Evolutionary conservation across 2,113 vertebrate species (phyloP).

Genomic region (Oenanthe oenanthe): DNA sequence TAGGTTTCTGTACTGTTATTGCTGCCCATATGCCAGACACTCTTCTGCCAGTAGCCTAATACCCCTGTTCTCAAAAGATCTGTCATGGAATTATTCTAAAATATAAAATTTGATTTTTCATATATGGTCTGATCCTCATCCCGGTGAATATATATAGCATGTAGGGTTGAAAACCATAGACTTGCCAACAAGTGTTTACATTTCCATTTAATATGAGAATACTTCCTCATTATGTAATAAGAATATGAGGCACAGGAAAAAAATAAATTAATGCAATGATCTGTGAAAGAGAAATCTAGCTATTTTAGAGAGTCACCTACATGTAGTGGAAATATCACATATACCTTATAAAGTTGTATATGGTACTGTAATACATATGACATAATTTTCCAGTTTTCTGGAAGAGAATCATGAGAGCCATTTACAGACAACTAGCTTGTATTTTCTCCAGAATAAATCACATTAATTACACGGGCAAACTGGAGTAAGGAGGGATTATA

Average conservation of each 20-base stretch:
- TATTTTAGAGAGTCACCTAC: neutral
- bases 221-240: neutral
- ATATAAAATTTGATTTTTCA: neutral
- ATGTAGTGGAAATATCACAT: neutral
- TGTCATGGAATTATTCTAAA: neutral
- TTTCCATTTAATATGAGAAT: neutral
- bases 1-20: neutral
- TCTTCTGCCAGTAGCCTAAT: neutral
- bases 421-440: neutral
- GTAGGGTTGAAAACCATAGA: neutral
- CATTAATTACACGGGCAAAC: neutral
- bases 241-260: neutral
- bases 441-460: neutral
- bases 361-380: neutral
- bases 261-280: neutral
- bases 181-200: neutral
- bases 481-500: slow-evolving; percentile 17
- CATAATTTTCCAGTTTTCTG: neutral
- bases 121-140: neutral
- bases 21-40: neutral
- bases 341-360: neutral
- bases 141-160: neutral
- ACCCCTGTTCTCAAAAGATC: neutral
- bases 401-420: neutral
- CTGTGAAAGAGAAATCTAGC: neutral